Conservation (phyloP, 2,113 vertebrate genomes). For the Labeo catla region DNA sequence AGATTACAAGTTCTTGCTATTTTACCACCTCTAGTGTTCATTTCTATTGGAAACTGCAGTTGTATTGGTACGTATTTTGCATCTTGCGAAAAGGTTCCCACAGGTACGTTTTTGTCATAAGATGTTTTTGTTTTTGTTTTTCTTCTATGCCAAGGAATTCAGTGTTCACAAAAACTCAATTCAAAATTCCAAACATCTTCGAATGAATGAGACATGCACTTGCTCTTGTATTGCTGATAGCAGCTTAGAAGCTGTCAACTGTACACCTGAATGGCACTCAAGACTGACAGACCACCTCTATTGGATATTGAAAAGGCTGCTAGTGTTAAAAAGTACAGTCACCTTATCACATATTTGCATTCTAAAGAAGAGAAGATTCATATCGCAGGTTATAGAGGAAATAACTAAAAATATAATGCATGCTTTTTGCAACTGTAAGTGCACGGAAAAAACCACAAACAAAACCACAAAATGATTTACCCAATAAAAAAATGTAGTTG, state of each 20-base stretch:
- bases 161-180: too few species aligned
- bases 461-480: not conserved
- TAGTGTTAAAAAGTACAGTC: not conserved
- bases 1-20: too few species aligned
- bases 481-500: not conserved
- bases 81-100: too few species aligned
- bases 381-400: not conserved
- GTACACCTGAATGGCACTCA: not conserved
- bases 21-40: too few species aligned
- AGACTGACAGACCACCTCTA: not conserved
- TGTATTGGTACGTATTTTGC: too few species aligned
- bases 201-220: not conserved
- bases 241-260: not conserved
- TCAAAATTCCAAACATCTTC: not conserved
- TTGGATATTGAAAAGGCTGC: not conserved
- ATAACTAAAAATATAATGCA: not conserved
- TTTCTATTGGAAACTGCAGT: too few species aligned
- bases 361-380: not conserved
- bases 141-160: too few species aligned
- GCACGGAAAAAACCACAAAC: too few species aligned
- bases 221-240: not conserved
- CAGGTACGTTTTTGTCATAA: too few species aligned
- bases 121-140: too few species aligned
- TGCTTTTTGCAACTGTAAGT: not conserved
- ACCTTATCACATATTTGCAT: not conserved